Percentiles rank a stretch among this genome's conserved stretches.
Conservation (phyloP, 1,140 invertebrate genomes). For the Cecropterus lyciades region DNA sequence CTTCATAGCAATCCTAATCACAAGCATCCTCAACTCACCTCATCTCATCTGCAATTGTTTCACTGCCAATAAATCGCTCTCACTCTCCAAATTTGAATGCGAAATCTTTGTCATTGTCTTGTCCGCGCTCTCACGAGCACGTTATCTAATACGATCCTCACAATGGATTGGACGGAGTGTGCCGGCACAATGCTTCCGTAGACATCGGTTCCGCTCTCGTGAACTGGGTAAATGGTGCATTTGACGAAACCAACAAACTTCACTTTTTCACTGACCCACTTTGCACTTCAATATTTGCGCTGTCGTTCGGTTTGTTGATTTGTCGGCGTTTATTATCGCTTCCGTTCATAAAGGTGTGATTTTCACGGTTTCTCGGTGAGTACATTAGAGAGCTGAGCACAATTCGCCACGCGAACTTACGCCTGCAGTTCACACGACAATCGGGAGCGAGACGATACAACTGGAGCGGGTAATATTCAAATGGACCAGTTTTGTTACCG, state of each 20-base stretch:
- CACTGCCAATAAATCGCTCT: conserved; percentile 51
- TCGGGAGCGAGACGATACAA: conserved; percentile 66
- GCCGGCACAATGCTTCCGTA: conserved; percentile 65
- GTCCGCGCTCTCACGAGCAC: conserved; percentile 57
- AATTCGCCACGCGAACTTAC: conserved; percentile 59
- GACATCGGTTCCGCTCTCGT: conserved; percentile 78
- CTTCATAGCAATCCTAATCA: too few species aligned
- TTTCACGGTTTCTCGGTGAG: conserved; percentile 52
- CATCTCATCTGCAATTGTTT: conserved; percentile 13
- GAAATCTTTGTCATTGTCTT: conserved; percentile 66
- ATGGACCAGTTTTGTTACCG: conserved; percentile 55
- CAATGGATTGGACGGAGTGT: conserved; percentile 56
- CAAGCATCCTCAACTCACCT: neutral
- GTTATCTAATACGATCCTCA: conserved; percentile 73
- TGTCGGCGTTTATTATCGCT: conserved; percentile 62
- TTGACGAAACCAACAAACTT: conserved; percentile 68
- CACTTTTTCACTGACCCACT: conserved; percentile 70
- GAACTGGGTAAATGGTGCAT: conserved; percentile 78
- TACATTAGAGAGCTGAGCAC: conserved; percentile 52
- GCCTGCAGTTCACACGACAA: conserved; percentile 70
- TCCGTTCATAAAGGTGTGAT: conserved; percentile 59
- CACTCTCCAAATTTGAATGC: conserved; percentile 63
- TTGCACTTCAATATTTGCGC: conserved; percentile 35
- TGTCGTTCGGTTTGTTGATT: conserved; percentile 57
- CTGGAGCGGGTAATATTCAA: conserved; percentile 73